Base-by-base conservation (phyloP, 2,888 invertebrate species). In the Lasioglossum pauxillum region DNA sequence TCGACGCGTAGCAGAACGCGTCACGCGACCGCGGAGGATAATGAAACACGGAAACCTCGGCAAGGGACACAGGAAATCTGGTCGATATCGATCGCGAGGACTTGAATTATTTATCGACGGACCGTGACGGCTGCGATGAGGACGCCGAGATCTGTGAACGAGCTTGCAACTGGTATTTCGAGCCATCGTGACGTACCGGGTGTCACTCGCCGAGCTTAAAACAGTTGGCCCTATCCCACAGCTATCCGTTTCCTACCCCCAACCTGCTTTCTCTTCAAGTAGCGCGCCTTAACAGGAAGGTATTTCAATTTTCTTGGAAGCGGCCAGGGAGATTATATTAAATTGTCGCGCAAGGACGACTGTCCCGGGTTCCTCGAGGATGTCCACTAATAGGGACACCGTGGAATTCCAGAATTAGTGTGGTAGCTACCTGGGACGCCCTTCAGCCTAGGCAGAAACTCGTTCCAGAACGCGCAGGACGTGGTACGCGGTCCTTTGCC, bases 401-500 rank as follows among this genome's bases (percentile, higher is more conserved):
- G 71, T 31, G 75, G 31, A 46, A 27, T 57, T 44, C 7, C 12
- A 5, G 38, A n/a, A 57, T 23, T 23, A 38, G 44, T 27, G 10
- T 14, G 60, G 31, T 49, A 80, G 27, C 49, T 95, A 97, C 97
- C 96, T 95, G 96, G 96, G 95, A 96, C 96, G 96, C 97, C 97
- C 95, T 97, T 96, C 91, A 99, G 97, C 95, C 98, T 97, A 87
- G 99, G 99, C 94, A 99, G 96, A 96, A 99, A 99, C 92, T 98
- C 97, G 94, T 98, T 98, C 99, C 99, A 99, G 96, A 99, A 99
- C 80, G 98, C 98, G 95, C 99, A 99, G 75, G 98, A 97, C 75
- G 97, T 97, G 92, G 98, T 97, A 93, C 99, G 96, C 19, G 98
- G 97, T 83, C 98, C 98, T 95, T 96, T 96, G 72, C 97, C 96